Conservation (phyloP, 2,113 vertebrate species). For the Oncorhynchus keta region DNA sequence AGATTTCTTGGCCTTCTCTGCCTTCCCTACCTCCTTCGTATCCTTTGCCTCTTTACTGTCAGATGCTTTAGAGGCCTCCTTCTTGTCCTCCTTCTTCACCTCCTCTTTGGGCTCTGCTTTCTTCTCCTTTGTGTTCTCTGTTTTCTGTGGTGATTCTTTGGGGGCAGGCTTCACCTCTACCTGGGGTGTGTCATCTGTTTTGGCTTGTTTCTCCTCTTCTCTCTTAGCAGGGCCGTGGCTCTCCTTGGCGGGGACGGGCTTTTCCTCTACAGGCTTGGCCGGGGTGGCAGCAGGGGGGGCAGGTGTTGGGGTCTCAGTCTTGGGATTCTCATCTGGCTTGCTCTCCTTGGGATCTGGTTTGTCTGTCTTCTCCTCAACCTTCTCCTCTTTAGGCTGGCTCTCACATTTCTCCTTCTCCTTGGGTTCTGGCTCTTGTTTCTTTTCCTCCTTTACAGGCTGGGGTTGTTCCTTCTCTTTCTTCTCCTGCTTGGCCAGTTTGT, state of each 20-base stretch:
- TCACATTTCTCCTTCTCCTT: slow-evolving; percentile 52
- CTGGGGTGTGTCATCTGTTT: slow-evolving; percentile 43
- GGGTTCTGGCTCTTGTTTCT: slow-evolving; percentile 42
- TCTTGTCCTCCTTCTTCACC: slow-evolving; percentile 56
- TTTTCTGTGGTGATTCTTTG: slow-evolving; percentile 40
- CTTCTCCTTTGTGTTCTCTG: slow-evolving; percentile 49
- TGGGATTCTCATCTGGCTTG: slow-evolving; percentile 48
- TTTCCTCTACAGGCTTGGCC: slow-evolving; percentile 57
- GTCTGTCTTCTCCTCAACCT: slow-evolving; percentile 65
- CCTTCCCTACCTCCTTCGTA: slow-evolving; percentile 65
- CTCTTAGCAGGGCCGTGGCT: slow-evolving; percentile 46
- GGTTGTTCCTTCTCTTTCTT: slow-evolving; percentile 44
- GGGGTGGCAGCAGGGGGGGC: slow-evolving; percentile 16
- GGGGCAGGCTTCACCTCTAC: slow-evolving; percentile 49
- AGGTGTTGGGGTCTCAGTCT: slow-evolving; percentile 58
- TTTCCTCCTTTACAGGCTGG: slow-evolving; percentile 34
- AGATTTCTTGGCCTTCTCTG: slow-evolving; percentile 49
- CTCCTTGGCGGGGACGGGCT: slow-evolving; percentile 44
- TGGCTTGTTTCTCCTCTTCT: slow-evolving; percentile 47
- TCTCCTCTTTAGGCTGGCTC: slow-evolving; percentile 50
- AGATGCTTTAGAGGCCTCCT: slow-evolving; percentile 15
- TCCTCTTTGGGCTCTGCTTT: background rate
- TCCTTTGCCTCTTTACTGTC: slow-evolving; percentile 24
- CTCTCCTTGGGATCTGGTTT: slow-evolving; percentile 60
- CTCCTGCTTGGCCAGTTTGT: slow-evolving; percentile 43